Evolutionary conservation across 2,113 vertebrate species (phyloP).

Genomic region (Petaurus breviceps): DNA sequence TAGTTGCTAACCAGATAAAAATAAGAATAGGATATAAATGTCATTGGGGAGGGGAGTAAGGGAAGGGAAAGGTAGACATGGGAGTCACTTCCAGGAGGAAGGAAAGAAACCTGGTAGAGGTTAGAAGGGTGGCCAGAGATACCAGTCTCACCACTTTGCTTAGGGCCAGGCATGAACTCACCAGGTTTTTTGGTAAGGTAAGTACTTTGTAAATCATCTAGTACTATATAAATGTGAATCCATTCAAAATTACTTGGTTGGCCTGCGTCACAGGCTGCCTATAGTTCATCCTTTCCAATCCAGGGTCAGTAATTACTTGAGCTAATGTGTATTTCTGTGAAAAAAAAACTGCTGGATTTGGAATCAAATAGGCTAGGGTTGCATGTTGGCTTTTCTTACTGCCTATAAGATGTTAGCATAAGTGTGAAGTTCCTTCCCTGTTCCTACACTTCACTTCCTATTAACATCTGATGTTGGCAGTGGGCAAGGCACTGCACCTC

Average conservation of each 20-base stretch:
- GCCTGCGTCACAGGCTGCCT: neutral
- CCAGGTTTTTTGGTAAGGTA: neutral
- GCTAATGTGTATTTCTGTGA: neutral
- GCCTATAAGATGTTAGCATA: neutral
- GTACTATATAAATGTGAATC: neutral
- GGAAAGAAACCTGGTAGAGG: too few species aligned
- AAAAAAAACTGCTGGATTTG: neutral
- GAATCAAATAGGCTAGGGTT: neutral
- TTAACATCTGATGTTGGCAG: neutral
- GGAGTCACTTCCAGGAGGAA: neutral
- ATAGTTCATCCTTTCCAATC: neutral
- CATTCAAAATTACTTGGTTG: too few species aligned
- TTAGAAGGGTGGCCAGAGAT: too few species aligned
- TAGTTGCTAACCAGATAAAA: too few species aligned
- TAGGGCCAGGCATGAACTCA: neutral
- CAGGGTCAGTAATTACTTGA: neutral
- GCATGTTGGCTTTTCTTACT: neutral
- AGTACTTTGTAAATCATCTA: neutral
- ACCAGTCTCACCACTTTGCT: neutral
- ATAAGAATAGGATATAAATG: accelerated
- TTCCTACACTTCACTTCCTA: neutral
- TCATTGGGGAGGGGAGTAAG: neutral
- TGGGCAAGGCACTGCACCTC: neutral
- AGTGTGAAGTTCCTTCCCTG: neutral
- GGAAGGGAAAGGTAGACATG: too few species aligned